A percentile compares a stretch with the other conserved stretches of the same genome.
Evolutionary conservation across 2,888 invertebrate genomes (phyloP).

Genomic region (Cephus sareptanus): DNA sequence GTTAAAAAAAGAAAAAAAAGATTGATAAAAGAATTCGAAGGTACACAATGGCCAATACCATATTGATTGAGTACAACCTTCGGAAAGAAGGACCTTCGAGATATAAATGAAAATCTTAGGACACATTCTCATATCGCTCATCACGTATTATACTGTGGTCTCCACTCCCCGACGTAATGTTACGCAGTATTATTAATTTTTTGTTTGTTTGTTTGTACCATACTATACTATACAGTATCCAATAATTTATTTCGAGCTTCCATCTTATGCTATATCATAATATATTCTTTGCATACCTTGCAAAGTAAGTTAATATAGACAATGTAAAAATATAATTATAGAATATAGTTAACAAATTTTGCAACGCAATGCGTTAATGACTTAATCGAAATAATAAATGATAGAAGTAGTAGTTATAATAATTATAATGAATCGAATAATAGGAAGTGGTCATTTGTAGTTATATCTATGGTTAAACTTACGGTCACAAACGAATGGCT

Average conservation of each 20-base stretch:
- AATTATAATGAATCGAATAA: slow-evolving; percentile 48
- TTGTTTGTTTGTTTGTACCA: background rate
- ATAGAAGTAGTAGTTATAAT: slow-evolving; percentile 38
- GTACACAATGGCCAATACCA: slow-evolving; percentile 42
- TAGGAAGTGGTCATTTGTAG: slow-evolving; percentile 62
- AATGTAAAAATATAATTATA: slow-evolving; percentile 50
- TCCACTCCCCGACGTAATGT: slow-evolving; percentile 50
- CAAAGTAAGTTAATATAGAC: slow-evolving; percentile 42
- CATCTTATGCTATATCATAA: slow-evolving; percentile 47
- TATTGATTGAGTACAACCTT: slow-evolving; percentile 26
- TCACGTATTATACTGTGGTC: slow-evolving; percentile 40
- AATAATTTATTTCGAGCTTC: slow-evolving; percentile 54
- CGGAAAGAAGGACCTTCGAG: slow-evolving; percentile 6
- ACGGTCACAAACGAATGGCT: slow-evolving; percentile 93
- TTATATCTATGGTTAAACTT: slow-evolving; percentile 72
- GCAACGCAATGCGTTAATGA: slow-evolving; percentile 49
- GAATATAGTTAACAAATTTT: slow-evolving; percentile 53
- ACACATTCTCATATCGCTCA: slow-evolving; percentile 27
- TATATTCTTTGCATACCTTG: slow-evolving; percentile 47
- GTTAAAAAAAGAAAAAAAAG: background rate
- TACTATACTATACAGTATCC: slow-evolving; percentile 4
- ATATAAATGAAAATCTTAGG: slow-evolving; percentile 13
- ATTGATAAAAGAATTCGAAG: slow-evolving; percentile 27
- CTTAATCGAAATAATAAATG: slow-evolving; percentile 47
- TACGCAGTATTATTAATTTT: slow-evolving; percentile 39